Percentiles rank a stretch among this genome's conserved stretches.
Conservation (phyloP, 2,113 vertebrate species). For the Percina caprodes region DNA sequence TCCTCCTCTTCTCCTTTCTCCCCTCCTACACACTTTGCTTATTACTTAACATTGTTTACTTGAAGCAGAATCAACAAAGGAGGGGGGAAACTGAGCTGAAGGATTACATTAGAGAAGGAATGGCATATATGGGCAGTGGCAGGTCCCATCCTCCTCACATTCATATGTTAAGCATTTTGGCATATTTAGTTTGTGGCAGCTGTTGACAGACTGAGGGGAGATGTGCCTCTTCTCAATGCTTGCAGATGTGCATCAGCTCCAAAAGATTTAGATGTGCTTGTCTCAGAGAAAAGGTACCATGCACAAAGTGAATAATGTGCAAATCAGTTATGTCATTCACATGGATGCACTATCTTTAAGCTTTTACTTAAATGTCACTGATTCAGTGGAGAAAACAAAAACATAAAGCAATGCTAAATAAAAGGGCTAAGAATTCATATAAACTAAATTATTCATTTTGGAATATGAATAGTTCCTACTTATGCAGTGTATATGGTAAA, state of each 20-base stretch:
- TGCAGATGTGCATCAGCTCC: conserved; percentile 77
- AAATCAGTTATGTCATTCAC: conserved; percentile 57
- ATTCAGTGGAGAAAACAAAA: background rate
- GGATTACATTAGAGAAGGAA: conserved; percentile 62
- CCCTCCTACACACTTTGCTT: conserved; percentile 66
- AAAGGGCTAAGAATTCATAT: conserved; percentile 9
- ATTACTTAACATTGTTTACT: conserved; percentile 79
- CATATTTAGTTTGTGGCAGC: conserved; percentile 64
- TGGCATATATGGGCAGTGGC: conserved; percentile 68
- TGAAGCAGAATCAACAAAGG: conserved; percentile 67
- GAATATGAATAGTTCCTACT: conserved; percentile 10
- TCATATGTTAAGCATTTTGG: conserved; percentile 74
- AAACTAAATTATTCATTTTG: background rate
- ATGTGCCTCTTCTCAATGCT: conserved; percentile 64
- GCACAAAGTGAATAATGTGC: conserved; percentile 55
- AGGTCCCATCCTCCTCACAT: conserved; percentile 70
- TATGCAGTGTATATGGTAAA: background rate
- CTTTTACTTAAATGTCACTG: conserved; percentile 27
- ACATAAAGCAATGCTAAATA: background rate
- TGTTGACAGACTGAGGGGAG: conserved; percentile 63
- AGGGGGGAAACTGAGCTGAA: conserved; percentile 62
- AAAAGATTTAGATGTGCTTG: conserved; percentile 65
- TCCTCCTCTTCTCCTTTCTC: conserved; percentile 28
- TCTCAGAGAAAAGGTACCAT: conserved; percentile 28
- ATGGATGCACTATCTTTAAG: conserved; percentile 34